phyloP scores from a whole-genome alignment of 2,797 vertebrate species.

The Microchirus variegatus region DNA sequence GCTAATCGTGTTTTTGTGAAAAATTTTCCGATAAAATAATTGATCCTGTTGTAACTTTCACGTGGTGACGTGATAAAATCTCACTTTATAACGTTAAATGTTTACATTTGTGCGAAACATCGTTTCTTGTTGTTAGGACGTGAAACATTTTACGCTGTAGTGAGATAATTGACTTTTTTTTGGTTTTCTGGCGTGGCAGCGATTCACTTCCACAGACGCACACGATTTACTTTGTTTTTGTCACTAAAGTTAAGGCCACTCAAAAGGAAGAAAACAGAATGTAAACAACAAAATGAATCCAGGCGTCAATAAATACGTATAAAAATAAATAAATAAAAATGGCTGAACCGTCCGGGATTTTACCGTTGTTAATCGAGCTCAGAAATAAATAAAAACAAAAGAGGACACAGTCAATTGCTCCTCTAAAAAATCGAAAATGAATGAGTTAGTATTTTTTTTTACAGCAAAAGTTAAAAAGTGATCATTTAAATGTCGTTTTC shows the following conservation, averaged over 20 bases:
- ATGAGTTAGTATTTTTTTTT: constrained; percentile 1
- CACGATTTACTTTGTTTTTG: constrained; percentile 1
- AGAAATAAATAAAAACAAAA: constrained; percentile 13
- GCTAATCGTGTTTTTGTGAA: too few species aligned
- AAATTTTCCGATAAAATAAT: too few species aligned
- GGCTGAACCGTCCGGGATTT: constrained; percentile 17
- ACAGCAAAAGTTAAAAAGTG: background rate
- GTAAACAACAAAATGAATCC: constrained; percentile 25
- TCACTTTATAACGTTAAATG: too few species aligned
- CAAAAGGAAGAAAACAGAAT: constrained; percentile 43
- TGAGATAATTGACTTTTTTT: too few species aligned
- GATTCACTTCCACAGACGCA: constrained; percentile 16
- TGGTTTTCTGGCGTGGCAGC: too few species aligned
- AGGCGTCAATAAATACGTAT: constrained; percentile 66
- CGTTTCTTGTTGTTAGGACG: too few species aligned
- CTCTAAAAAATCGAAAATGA: background rate
- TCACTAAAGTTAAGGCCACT: constrained; percentile 74
- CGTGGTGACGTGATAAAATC: too few species aligned
- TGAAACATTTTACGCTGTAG: too few species aligned
- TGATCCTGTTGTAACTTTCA: too few species aligned
- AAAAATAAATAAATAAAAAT: constrained; percentile 67
- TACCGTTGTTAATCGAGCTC: constrained; percentile 9
- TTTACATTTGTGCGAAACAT: too few species aligned
- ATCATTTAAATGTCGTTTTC: too few species aligned
- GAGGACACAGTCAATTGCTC: background rate